Evolutionary conservation across 2,113 vertebrate species (phyloP).

Genomic region (Tursiops truncatus): DNA sequence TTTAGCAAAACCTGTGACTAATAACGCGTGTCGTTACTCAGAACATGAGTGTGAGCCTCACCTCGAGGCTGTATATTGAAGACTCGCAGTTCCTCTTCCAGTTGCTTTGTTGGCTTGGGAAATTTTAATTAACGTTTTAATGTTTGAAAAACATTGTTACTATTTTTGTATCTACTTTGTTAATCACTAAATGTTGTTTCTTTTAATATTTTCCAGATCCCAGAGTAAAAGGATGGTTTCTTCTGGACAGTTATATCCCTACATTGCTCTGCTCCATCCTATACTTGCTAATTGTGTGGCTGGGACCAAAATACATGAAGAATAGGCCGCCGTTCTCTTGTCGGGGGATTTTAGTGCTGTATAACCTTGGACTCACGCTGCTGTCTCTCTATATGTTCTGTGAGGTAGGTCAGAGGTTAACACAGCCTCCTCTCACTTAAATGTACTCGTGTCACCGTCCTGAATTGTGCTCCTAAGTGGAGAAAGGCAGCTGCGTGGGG

Average conservation of each 20-base stretch:
- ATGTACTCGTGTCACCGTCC: fast-evolving
- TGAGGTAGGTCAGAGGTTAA: conserved; percentile 88
- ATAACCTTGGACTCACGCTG: conserved; percentile 94
- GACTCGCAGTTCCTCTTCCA: neutral
- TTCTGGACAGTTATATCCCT: conserved; percentile 94
- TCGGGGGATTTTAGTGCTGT: conserved; percentile 91
- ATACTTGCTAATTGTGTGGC: conserved; percentile 95
- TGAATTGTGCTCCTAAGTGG: neutral
- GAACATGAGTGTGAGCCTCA: neutral
- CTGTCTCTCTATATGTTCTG: conserved; percentile 97
- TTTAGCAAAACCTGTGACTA: neutral
- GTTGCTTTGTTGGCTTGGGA: neutral
- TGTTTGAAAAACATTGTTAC: neutral
- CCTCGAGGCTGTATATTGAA: neutral
- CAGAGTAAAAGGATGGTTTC: conserved; percentile 94
- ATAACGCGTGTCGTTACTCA: neutral
- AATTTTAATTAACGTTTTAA: neutral
- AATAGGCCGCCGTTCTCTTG: conserved; percentile 90
- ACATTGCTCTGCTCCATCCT: conserved; percentile 91
- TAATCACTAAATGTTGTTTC: conserved; percentile 38
- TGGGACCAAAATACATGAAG: conserved; percentile 97
- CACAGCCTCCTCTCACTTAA: neutral
- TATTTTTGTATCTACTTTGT: neutral
- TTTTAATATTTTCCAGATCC: conserved; percentile 88
- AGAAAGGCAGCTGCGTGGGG: neutral